These are phyloP conservation scores for Willowsia nigromaculata DNA, from an alignment of 2,888 invertebrate species.

Conservation along the genomic window DNA sequence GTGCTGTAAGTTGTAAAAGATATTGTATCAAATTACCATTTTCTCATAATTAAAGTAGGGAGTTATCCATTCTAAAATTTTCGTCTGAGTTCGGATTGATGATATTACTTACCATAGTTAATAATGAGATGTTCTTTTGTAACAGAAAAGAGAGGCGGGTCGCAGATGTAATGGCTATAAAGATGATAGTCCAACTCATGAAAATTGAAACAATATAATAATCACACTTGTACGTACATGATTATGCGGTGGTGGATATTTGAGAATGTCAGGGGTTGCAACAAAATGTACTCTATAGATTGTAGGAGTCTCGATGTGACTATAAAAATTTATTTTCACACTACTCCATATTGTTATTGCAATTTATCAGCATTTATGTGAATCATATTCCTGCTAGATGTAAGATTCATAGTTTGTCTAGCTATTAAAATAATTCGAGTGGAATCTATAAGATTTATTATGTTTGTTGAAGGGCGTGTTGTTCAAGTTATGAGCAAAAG, in stretches of 20 bases:
- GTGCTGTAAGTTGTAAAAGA: not conserved
- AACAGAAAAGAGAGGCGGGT: no score
- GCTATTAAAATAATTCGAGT: constrained; percentile 14
- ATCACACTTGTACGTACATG: not conserved
- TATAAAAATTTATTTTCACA: not conserved
- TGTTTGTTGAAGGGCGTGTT: constrained; percentile 63
- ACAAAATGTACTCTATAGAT: no score
- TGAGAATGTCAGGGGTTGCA: not conserved
- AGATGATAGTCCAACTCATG: no score
- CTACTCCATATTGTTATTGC: not conserved
- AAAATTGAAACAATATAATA: no score
- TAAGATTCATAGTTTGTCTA: no score
- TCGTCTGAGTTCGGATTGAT: not conserved
- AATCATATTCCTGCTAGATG: no score
- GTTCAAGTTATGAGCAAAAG: not conserved
- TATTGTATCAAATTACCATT: not conserved
- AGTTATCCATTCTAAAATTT: not conserved
- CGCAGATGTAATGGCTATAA: no score
- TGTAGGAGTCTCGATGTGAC: no score
- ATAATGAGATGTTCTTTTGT: no score
- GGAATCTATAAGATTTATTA: constrained; percentile 22
- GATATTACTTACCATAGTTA: no score
- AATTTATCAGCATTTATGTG: no score
- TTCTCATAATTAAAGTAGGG: not conserved
- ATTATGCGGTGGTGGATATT: not conserved